Evolutionary conservation across 2,888 invertebrate genomes (phyloP).

Genomic region (Callyntrura guangdongensis): DNA sequence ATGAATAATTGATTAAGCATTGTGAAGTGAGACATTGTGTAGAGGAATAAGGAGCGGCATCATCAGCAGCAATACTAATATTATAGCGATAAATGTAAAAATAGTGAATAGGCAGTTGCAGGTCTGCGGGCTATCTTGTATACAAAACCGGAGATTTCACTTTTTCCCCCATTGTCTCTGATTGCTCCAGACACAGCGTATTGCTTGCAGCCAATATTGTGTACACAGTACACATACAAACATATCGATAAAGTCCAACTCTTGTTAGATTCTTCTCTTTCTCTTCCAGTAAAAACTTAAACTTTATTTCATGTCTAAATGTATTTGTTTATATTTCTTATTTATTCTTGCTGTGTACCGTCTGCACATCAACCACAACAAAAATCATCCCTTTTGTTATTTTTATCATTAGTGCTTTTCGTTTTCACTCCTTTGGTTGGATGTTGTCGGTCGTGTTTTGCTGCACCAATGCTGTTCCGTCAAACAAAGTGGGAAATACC

Average conservation of each 20-base stretch:
- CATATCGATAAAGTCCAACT: slow-evolving; percentile 4
- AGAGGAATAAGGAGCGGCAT: not conserved
- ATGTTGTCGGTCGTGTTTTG: not conserved
- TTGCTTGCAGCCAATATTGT: not conserved
- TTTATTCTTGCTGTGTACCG: not conserved
- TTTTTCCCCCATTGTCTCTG: not conserved
- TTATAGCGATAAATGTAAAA: too few species aligned
- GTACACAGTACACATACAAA: too few species aligned
- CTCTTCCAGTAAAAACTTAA: not conserved
- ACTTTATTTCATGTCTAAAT: not conserved
- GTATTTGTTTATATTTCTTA: not conserved
- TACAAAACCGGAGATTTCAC: too few species aligned
- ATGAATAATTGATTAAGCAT: slow-evolving; percentile 41
- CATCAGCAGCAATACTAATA: too few species aligned
- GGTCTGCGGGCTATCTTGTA: too few species aligned
- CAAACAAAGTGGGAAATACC: not conserved
- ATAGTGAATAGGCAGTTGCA: too few species aligned
- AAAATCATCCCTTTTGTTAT: not conserved
- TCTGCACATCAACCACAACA: not conserved
- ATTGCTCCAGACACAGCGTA: not conserved
- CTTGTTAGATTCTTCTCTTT: not conserved
- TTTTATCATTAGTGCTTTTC: not conserved
- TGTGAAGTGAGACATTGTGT: slow-evolving; percentile 20
- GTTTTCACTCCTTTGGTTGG: not conserved
- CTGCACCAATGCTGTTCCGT: not conserved